These are phyloP conservation scores for Rhyacophila brunnea DNA, from an alignment of 1,140 invertebrate species.

Conservation along the genomic window DNA sequence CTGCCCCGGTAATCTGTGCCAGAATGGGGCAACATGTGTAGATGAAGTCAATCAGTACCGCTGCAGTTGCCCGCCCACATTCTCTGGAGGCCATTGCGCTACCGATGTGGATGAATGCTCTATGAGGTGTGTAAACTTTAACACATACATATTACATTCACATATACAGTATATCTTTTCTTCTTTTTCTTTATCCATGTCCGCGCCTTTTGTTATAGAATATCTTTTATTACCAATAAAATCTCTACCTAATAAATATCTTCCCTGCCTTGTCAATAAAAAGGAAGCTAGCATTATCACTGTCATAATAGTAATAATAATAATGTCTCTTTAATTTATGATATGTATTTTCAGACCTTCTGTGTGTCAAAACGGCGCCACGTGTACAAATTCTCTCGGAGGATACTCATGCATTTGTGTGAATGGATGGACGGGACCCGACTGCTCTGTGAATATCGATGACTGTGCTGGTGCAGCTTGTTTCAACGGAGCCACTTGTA, in stretches of 20 bases:
- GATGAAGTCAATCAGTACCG: slow-evolving; percentile 85
- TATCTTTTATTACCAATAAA: no score
- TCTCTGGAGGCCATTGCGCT: slow-evolving; percentile 81
- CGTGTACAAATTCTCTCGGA: slow-evolving; percentile 87
- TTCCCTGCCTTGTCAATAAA: no score
- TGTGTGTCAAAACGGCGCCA: slow-evolving; percentile 92
- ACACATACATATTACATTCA: no score
- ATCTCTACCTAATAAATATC: no score
- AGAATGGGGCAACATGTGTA: slow-evolving; percentile 87
- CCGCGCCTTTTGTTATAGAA: no score
- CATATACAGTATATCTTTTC: no score
- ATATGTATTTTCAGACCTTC: slow-evolving; percentile 66
- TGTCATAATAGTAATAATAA: no score
- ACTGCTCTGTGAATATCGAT: slow-evolving; percentile 91
- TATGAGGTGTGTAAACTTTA: slow-evolving; percentile 51
- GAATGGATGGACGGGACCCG: slow-evolving; percentile 89
- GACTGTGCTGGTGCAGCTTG: slow-evolving; percentile 91
- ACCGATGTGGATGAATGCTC: slow-evolving; percentile 80
- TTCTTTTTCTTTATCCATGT: no score
- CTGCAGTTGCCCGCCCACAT: slow-evolving; percentile 84
- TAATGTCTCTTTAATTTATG: no score
- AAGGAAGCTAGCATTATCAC: no score
- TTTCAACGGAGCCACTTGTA: slow-evolving; percentile 95
- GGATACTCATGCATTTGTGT: slow-evolving; percentile 95
- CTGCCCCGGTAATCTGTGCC: slow-evolving; percentile 84